These are phyloP conservation scores for Graptemys geographica DNA, from an alignment of 2,797 vertebrate species.

Conservation along the genomic window DNA sequence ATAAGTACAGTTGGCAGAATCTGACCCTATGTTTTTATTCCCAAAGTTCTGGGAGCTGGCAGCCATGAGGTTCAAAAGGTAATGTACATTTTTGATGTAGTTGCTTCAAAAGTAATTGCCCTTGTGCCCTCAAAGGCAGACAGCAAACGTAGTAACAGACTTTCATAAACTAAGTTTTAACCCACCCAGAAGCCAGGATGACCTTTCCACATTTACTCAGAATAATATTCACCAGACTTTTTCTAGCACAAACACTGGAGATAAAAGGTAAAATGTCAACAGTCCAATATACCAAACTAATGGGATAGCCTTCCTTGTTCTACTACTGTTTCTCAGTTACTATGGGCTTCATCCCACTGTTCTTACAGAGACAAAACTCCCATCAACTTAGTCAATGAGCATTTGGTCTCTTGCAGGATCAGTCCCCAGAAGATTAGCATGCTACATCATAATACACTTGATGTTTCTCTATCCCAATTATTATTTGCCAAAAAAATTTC, in stretches of 20 bases:
- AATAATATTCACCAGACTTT: conserved; percentile 21
- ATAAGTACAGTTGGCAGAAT: neutral
- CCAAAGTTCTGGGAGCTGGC: neutral
- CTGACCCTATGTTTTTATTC: neutral
- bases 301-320: neutral
- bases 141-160: conserved; percentile 13
- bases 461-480: neutral
- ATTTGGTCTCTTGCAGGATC: neutral
- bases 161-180: conserved; percentile 60
- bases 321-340: neutral
- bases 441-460: neutral
- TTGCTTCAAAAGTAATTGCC: conserved; percentile 45
- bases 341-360: neutral
- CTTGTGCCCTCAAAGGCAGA: conserved; percentile 38
- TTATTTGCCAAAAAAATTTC: neutral
- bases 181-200: neutral
- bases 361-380: neutral
- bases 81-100: neutral
- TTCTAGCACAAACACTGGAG: conserved; percentile 49
- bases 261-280: conserved; percentile 44
- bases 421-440: conserved; percentile 6
- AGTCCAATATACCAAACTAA: neutral
- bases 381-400: neutral
- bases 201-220: conserved; percentile 21
- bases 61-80: conserved; percentile 33